Evolutionary conservation across 2,888 invertebrate species (phyloP), one percentile per base, ranked within the genome.

Genomic region (Nomada fucata): DNA sequence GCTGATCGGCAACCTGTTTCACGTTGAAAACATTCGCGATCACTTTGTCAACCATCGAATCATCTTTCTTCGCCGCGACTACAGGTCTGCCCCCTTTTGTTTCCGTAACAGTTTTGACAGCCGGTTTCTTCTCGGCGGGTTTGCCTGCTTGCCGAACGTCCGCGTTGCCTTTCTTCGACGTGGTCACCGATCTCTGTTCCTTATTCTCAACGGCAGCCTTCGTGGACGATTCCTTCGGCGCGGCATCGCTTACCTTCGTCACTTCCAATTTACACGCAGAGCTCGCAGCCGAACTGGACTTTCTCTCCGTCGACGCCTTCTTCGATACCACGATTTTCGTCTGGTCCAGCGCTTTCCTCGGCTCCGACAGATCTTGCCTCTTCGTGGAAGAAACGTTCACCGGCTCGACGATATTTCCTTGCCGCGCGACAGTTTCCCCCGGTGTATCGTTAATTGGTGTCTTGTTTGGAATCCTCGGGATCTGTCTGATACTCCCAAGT

Each of bases 291-390:
- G 42, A 63, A 1, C 2, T 18, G 15, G 3, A 0, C 20, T 72
- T 79, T 50, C 57, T 80, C 42, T 10, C 44, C 10, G 72, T 63
- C 13, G 29, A 10, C 23, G 44, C 13, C 13, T 60, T 77, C 60
- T 15, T 20, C 2, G 65, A 7, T 7, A 52, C 44, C 20, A 52
- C 18, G 13, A 59, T 44, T 20, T 65, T 65, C 36, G 15, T 0
- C 59, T n/a, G 18, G 0, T 9, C 36, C 5, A n/a, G 0, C 18
- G 10, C 18, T 0, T 3, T 73, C 13, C 15, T 53, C 0, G 23
- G 5, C 23, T 78, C 53, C 10, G n/a, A 23, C 11, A 13, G 2
- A 0, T 9, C 9, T 4, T 65, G 9, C 15, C 50, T 50, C 9
- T 55, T 79, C 26, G 23, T 11, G 0, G 13, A 23, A 4, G 20